Evolutionary conservation across 2,888 invertebrate species (phyloP).

Genomic region (Watsonalla cultraria): DNA sequence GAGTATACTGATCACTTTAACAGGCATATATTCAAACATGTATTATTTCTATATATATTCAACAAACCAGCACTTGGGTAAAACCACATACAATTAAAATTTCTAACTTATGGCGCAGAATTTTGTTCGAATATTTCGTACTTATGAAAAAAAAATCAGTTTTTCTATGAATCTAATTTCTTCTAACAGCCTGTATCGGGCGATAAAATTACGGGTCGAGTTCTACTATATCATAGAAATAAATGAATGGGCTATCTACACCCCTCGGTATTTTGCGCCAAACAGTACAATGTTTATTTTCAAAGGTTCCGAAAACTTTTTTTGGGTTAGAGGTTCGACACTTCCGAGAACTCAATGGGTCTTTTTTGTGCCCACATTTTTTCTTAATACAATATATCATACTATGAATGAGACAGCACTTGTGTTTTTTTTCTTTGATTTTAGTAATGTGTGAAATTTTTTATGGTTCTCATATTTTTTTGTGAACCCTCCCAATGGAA

Average conservation of each 20-base stretch:
- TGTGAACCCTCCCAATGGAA: not conserved
- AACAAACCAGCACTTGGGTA: no score
- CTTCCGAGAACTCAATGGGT: slow-evolving; percentile 38
- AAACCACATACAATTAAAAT: no score
- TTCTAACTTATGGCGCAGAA: no score
- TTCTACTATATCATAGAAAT: slow-evolving; percentile 5
- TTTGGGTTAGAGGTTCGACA: slow-evolving; percentile 24
- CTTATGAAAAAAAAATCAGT: no score
- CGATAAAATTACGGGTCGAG: not conserved
- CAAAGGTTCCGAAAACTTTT: slow-evolving; percentile 22
- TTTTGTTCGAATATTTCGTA: no score
- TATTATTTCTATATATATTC: no score
- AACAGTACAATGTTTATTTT: slow-evolving; percentile 21
- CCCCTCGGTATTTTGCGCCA: slow-evolving; percentile 26
- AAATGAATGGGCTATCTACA: slow-evolving; percentile 25
- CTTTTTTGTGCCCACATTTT: slow-evolving; percentile 15
- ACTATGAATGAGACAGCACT: slow-evolving; percentile 21
- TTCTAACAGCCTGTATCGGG: no score
- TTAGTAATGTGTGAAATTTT: slow-evolving; percentile 2
- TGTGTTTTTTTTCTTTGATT: slow-evolving; percentile 15
- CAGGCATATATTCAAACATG: no score
- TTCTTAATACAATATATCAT: slow-evolving; percentile 13
- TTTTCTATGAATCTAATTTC: no score
- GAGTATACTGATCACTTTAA: no score
- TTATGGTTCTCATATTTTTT: slow-evolving; percentile 1